phyloP scores from a whole-genome alignment of 2,113 vertebrate species.

The Chunga burmeisteri region DNA sequence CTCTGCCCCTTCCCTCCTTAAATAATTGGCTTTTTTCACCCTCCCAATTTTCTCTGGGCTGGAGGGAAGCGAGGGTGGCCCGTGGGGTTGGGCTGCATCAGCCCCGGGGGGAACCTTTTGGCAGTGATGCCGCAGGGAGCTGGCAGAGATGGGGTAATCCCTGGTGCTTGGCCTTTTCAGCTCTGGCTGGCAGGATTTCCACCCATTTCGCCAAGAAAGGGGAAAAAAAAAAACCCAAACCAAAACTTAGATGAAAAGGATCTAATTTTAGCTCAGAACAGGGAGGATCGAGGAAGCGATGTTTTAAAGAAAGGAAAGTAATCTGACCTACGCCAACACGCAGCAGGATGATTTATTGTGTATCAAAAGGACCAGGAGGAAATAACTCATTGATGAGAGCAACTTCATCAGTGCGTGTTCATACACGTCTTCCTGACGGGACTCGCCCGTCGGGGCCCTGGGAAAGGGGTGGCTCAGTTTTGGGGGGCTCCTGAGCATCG shows the following conservation, averaged over 20 bases:
- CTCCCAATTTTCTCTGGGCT: background rate
- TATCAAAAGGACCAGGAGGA: background rate
- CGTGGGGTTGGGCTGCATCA: fast-evolving
- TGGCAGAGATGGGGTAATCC: background rate
- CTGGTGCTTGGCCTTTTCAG: background rate
- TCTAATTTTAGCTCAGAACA: background rate
- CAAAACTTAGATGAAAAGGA: background rate
- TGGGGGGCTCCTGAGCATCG: background rate
- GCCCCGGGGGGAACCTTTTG: background rate
- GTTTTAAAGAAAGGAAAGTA: background rate
- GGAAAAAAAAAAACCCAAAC: background rate
- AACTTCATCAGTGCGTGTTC: background rate
- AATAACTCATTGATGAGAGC: slow-evolving; percentile 31
- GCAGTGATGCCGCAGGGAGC: fast-evolving
- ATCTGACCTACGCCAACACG: background rate
- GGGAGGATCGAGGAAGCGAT: background rate
- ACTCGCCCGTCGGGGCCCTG: fast-evolving
- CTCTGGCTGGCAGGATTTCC: background rate
- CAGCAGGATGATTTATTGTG: background rate
- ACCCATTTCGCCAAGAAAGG: background rate
- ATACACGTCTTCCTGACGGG: background rate
- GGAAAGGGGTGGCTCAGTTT: background rate
- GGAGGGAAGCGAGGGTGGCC: background rate
- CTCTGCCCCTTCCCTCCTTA: background rate
- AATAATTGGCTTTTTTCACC: background rate